Base-by-base conservation (phyloP, 2,797 vertebrate genomes). In the Cheirogaleus major region DNA sequence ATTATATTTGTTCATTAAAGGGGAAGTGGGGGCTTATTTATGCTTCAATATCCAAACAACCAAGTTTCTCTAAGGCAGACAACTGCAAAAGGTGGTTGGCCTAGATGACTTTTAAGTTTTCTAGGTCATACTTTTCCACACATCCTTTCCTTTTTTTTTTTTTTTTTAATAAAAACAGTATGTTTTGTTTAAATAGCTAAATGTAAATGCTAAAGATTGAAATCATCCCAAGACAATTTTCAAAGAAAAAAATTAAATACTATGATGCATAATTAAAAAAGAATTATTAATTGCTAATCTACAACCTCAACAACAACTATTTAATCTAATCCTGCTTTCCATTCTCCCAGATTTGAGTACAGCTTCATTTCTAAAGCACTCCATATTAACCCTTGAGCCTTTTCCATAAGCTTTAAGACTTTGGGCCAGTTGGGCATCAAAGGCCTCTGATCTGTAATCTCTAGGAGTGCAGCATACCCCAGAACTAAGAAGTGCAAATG, bases 91-190 rank as follows among this genome's bases (percentile, higher is more conserved):
- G 14, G 72, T 72, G 50, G 27, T 59, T 79, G 27, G 41, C 48
- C 48, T 59, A 94, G 63, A 87, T 81, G 75, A 83, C 45, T 43
- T 89, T 83, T 70, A 61, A 48, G 38, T 89, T 96, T 96, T 93
- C 50, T 80, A 91, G n/a, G 55, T 25, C 27, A 88, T 38, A 43
- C 55, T 82, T 93, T 93, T 95, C 89, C 23, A 75, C 20, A 89
- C 25, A 81, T 72, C 23, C 65, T 73, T 82, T 43, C 18, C 32
- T 63, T 72, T 27, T 32, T 61, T 27, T 59, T 45, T 43, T 63
- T 72, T 27, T n/a, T 61, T 63, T n/a, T 17, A 89, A 52, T 84
- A 59, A 89, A 91, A 91, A 85, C 18, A 82, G 22, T 89, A 38
- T 35, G 1, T 75, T 96, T 92, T 89, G 15, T 38, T 94, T 86